A percentile compares a stretch with the other conserved stretches of the same genome.
phyloP scores from a whole-genome alignment of 2,888 invertebrate species.

The Nebria salina region DNA sequence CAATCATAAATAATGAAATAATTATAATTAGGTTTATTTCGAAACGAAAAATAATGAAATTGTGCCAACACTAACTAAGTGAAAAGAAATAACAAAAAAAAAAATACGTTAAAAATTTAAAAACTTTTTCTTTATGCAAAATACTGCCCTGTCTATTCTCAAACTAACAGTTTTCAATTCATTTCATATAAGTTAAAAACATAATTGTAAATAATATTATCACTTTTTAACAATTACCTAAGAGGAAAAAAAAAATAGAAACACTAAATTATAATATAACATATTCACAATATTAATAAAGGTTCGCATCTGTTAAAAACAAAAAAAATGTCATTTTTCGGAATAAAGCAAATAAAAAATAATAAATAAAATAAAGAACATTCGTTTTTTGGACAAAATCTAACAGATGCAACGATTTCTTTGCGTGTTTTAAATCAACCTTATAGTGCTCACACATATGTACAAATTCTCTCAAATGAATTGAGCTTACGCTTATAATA shows the following conservation, averaged over 20 bases:
- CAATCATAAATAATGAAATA: conserved; percentile 29
- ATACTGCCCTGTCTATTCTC: conserved; percentile 45
- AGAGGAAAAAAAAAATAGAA: conserved; percentile 21
- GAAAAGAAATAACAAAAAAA: conserved; percentile 34
- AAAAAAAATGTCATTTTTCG: not conserved
- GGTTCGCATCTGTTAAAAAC: conserved; percentile 32
- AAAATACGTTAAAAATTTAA: conserved; percentile 37
- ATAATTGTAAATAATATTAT: conserved; percentile 59
- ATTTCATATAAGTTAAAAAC: conserved; percentile 57
- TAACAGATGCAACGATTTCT: not conserved
- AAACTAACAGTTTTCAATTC: conserved; percentile 35
- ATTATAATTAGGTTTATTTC: conserved; percentile 15
- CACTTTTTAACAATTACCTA: conserved; percentile 60
- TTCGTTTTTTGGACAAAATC: not conserved
- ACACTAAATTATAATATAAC: conserved; percentile 55
- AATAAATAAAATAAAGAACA: not conserved
- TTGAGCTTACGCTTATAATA: conserved; percentile 7
- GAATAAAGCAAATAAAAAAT: not conserved
- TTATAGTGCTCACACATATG: not conserved
- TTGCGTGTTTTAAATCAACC: not conserved
- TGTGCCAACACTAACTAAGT: conserved; percentile 39
- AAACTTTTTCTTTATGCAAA: conserved; percentile 33
- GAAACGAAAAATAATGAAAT: not conserved
- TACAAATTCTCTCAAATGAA: not conserved
- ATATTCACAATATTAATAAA: conserved; percentile 55